Conservation (phyloP, 2,888 invertebrate species). For the Anaspis maculata region DNA sequence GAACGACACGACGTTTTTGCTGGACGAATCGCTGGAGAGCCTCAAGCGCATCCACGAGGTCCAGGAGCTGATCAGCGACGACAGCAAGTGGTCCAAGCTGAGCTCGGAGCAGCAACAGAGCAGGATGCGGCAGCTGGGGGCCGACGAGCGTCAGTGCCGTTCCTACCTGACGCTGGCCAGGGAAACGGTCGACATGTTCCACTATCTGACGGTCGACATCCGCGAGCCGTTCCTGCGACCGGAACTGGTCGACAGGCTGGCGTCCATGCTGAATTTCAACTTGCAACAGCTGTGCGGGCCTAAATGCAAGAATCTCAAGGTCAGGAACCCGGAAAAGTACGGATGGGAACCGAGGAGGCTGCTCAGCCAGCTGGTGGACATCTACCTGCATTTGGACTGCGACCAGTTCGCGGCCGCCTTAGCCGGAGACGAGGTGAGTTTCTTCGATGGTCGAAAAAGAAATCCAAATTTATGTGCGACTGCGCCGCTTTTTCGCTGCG, state of each 20-base stretch:
- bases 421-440: constrained; percentile 85
- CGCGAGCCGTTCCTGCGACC: constrained; percentile 90
- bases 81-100: constrained; percentile 57
- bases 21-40: constrained; percentile 93
- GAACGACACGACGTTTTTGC: constrained; percentile 94
- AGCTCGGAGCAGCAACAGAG: constrained; percentile 63
- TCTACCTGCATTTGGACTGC: constrained; percentile 93
- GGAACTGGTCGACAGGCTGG: constrained; percentile 81
- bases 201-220: constrained; percentile 91
- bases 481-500: too few relatives aligned
- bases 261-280: constrained; percentile 98
- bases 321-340: constrained; percentile 88
- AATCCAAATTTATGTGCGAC: too few relatives aligned
- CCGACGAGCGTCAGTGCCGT: constrained; percentile 80
- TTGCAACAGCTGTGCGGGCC: constrained; percentile 92
- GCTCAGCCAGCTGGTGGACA: constrained; percentile 86
- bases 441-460: too few relatives aligned
- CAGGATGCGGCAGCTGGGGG: constrained; percentile 67
- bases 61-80: constrained; percentile 74
- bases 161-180: constrained; percentile 86
- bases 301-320: constrained; percentile 90
- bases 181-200: constrained; percentile 97
- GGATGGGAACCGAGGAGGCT: constrained; percentile 94
- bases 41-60: constrained; percentile 81
- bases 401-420: constrained; percentile 85